Percentiles rank a stretch among this genome's conserved stretches.
Conservation (phyloP, 1,140 invertebrate species). For the Drosophila aff. region DNA sequence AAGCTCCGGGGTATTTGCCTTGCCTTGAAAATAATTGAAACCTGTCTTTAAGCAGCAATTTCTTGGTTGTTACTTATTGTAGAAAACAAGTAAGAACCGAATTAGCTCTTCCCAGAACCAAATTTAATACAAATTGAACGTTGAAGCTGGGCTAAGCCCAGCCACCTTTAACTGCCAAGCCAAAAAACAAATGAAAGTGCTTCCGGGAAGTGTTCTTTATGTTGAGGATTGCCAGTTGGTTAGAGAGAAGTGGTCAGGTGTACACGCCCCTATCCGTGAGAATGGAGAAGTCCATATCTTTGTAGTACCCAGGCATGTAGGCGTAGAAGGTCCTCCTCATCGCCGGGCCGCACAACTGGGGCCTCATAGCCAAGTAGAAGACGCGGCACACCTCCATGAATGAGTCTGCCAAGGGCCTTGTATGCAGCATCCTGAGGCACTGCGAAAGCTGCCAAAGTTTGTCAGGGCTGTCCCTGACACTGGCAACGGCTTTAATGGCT, state of each 20-base stretch:
- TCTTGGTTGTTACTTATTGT: not conserved
- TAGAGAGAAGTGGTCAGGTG: not conserved
- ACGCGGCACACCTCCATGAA: conserved; percentile 46
- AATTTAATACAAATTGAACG: not conserved
- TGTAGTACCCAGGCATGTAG: conserved; percentile 35
- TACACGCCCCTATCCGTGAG: too few species aligned
- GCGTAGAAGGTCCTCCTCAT: conserved; percentile 40
- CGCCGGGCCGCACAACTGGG: not conserved
- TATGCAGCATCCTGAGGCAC: not conserved
- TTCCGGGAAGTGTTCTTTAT: conserved; percentile 2
- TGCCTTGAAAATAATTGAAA: not conserved
- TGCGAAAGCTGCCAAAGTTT: not conserved
- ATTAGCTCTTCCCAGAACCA: not conserved
- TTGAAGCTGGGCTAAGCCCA: not conserved
- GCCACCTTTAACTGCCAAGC: not conserved
- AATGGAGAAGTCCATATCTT: conserved; percentile 28
- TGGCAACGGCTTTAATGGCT: too few species aligned
- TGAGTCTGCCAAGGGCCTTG: conserved; percentile 24
- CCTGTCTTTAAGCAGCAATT: not conserved
- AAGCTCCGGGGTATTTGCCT: not conserved
- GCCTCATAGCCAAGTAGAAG: conserved; percentile 33
- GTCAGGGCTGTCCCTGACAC: not conserved
- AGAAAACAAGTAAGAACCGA: not conserved
- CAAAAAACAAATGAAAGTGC: not conserved
- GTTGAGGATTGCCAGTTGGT: not conserved